Evolutionary conservation across 2,797 vertebrate genomes (phyloP), one percentile per base, ranked within the genome.

Genomic region (Lutjanus campechanus): DNA sequence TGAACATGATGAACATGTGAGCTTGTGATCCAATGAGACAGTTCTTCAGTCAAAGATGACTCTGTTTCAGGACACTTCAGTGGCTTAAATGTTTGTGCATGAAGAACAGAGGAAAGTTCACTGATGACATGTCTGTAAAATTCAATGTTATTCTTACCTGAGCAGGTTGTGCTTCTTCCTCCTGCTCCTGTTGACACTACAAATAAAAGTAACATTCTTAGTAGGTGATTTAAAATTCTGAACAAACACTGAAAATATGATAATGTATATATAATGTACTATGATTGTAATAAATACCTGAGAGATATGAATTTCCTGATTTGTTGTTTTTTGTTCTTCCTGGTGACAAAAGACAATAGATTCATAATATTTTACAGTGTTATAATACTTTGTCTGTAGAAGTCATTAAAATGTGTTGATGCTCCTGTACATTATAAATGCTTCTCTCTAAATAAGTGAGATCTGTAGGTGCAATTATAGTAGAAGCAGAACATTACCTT

Each of bases 401-500:
- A 36, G 29, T 36, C 29, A 36, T 36, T 36, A 36, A 36, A 36
- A 36, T 5, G 2, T 36, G 12, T 46, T 46, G 44, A 46, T 13
- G 44, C 12, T 46, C 44, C 12, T 46, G 29, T 36, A 36, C 29
- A 36, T 36, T 36, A 36, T 4, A 13, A 15, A 47, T 47, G 46
- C 46, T 13, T 15, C 2, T 9, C 9, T 43, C 16, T 50, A 8
- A n/a, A 19, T 51, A n/a, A 15, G 12, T 13, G 15, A 68, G 19
- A 54, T 20, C 43, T 2, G 4, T 29, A 22, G 46, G 11, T 8
- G 15, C 3, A 13, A 0, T 49, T 36, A 36, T 36, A 36, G 29
- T 36, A 36, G 29, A 36, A 36, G 29, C 29, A 36, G 29, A 9
- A 41, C 40, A 19, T 74, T 72, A 86, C 88, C 85, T 81, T 73